These are phyloP conservation scores for Liopterus haemorrhoidalis DNA, from an alignment of 2,888 invertebrate genomes.

Conservation along the genomic window DNA sequence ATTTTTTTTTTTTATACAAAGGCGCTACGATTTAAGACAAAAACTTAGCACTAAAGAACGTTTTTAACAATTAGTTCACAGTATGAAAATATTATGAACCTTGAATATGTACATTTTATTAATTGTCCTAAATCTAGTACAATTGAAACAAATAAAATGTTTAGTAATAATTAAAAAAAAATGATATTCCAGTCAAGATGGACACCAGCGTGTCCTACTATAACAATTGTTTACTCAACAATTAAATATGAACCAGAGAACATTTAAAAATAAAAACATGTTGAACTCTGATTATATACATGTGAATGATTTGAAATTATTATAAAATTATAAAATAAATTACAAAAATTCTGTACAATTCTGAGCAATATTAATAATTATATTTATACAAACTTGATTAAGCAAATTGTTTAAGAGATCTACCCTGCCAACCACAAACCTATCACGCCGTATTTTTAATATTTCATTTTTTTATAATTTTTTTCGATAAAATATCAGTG, in stretches of 20 bases:
- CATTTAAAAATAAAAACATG: constrained; percentile 22
- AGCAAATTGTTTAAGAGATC: constrained; percentile 23
- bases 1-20: too few species aligned
- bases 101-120: constrained; percentile 25
- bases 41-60: too few species aligned
- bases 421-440: constrained; percentile 21
- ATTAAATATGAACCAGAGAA: constrained; percentile 23
- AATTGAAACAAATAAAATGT: constrained; percentile 24
- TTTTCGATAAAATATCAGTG: constrained; percentile 11
- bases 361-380: constrained; percentile 25
- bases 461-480: constrained; percentile 8
- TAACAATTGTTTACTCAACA: constrained; percentile 23
- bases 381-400: constrained; percentile 22
- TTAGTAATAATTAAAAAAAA: constrained; percentile 20
- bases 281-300: constrained; percentile 21
- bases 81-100: too few species aligned
- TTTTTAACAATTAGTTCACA: too few species aligned
- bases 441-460: neutral
- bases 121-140: constrained; percentile 23
- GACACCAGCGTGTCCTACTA: constrained; percentile 18
- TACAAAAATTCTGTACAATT: constrained; percentile 24
- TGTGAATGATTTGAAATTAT: constrained; percentile 22
- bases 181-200: constrained; percentile 19
- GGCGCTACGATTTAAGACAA: too few species aligned
- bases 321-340: constrained; percentile 25